These are phyloP conservation scores for Sylvicapra grimmia DNA, from an alignment of 2,113 vertebrate genomes.

Conservation along the genomic window DNA sequence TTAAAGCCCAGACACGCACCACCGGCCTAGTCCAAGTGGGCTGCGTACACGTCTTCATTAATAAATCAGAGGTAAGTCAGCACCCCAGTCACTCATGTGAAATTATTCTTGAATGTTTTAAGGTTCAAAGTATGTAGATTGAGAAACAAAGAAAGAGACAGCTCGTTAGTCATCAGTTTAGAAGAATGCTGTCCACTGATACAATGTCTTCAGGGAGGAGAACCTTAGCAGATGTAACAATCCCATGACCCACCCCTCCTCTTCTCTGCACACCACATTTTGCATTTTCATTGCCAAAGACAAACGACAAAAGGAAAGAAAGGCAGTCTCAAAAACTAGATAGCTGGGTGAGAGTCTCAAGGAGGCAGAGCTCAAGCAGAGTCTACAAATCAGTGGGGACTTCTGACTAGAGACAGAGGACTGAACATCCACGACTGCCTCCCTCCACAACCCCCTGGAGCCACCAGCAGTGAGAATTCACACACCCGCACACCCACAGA, in stretches of 20 bases:
- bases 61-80: not conserved
- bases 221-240: not conserved
- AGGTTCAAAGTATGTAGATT: not conserved
- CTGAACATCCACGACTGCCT: accelerated
- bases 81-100: not conserved
- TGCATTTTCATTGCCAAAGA: not conserved
- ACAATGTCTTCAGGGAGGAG: not conserved
- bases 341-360: not conserved
- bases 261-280: not conserved
- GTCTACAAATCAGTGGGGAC: not conserved
- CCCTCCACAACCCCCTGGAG: too few relatives aligned
- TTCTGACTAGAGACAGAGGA: not conserved
- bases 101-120: not conserved
- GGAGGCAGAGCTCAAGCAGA: not conserved
- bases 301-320: not conserved
- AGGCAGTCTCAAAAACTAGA: not conserved
- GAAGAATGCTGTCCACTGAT: not conserved
- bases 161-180: not conserved
- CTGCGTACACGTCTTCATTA: not conserved
- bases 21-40: not conserved
- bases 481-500: not conserved
- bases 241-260: not conserved
- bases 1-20: not conserved
- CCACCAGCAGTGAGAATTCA: not conserved
- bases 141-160: not conserved